These are phyloP conservation scores for Epizoanthus scotinus DNA, from an alignment of 92 coral and sea anemone genomes.

Conservation along the genomic window DNA sequence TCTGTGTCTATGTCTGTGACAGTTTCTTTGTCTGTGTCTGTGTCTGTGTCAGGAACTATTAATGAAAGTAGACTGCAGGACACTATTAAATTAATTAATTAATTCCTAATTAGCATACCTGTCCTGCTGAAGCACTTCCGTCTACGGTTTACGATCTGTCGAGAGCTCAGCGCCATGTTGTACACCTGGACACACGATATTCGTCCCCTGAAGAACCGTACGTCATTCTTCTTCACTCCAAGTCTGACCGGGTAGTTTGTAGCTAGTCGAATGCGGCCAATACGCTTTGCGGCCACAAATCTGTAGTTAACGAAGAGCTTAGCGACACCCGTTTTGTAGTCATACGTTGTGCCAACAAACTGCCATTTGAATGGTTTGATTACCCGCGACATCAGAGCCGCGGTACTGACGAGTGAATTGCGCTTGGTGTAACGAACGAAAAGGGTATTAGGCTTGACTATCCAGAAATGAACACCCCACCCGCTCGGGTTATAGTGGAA, in stretches of 20 bases:
- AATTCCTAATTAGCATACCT: constrained; percentile 38
- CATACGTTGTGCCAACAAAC: constrained; percentile 64
- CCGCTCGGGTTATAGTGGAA: constrained; percentile 64
- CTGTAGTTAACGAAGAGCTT: constrained; percentile 62
- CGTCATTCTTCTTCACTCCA: constrained; percentile 57
- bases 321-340: constrained; percentile 55
- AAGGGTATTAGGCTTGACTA: constrained; percentile 52
- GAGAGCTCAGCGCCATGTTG: constrained; percentile 61
- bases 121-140: constrained; percentile 65
- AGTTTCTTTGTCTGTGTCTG: no score
- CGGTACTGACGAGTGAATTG: constrained; percentile 48
- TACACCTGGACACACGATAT: constrained; percentile 74
- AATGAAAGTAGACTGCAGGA: no score
- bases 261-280: constrained; percentile 63
- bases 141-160: constrained; percentile 52
- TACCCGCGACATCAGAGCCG: constrained; percentile 47
- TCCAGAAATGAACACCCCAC: constrained; percentile 79
- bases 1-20: no score
- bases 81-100: no score
- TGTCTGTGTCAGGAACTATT: no score
- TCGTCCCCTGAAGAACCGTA: constrained; percentile 68
- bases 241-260: constrained; percentile 74
- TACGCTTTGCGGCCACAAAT: constrained; percentile 43
- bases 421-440: constrained; percentile 69
- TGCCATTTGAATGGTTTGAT: constrained; percentile 62